Evolutionary conservation across 2,797 vertebrate genomes (phyloP), one percentile per base, ranked within the genome.

Genomic region (Heterohyrax brucei): DNA sequence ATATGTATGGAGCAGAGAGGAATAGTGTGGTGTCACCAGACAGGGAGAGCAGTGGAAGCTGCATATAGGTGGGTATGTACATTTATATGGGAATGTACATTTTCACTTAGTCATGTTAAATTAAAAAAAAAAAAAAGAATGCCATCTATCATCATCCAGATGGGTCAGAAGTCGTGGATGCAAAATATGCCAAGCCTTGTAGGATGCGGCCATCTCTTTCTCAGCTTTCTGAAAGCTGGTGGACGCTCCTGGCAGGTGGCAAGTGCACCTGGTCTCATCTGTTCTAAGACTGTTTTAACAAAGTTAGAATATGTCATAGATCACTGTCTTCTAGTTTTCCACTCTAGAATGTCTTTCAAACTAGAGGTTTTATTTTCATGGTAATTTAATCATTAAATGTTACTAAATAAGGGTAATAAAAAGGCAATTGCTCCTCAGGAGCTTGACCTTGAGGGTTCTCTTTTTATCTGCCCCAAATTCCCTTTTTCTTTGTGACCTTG

Each of bases 301-400:
- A 89, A 92, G 80, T 19, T 81, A 72, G 77, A 44, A 33, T 26
- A 1, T 26, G 81, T 85, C 78, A 64, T 44, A 93, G 68, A 93
- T 86, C 80, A 77, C 28, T 44, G 66, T 85, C 95, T 95, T 89
- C 82, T 77, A 73, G 91, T 94, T 95, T 89, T 70, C 73, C 53
- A 87, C 53, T 70, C 79, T 53, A 91, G 85, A 93, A 93, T 46
- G 68, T n/a, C 88, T 95, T 92, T 85, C 6, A 53, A 96, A 94
- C 85, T 87, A 84, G 87, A 77, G 90, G 72, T 89, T 96, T 96
- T 96, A 92, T 96, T 96, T 96, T 95, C 93, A 89, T 87, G 92
- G 95, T 86, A 95, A 96, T 96, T 95, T 96, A 87, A 95, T 96
- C 95, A 96, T 84, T 93, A 87, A 87, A 87, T 96, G 80, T 94